Evolutionary conservation across 1,140 invertebrate genomes (phyloP), one percentile per base, ranked within the genome.

Genomic region (Micrasema longulum): DNA sequence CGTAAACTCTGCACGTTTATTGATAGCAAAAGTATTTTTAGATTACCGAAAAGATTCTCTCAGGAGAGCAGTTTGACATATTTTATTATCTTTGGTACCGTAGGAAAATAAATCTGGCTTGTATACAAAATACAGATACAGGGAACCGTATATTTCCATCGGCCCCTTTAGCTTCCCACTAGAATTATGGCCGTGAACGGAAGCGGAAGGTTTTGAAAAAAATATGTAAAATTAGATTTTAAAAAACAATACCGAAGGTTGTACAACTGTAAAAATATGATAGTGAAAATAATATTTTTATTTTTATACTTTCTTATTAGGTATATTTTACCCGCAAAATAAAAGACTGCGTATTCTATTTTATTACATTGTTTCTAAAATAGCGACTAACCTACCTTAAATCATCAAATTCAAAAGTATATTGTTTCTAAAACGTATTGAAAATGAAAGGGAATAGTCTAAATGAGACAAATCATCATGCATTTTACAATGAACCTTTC

Each of bases 31-130:
- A 23, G 52, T 35, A 31, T 31, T 55, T 31, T 55, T 31, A 55
- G 52, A 14, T 14, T 7, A 9, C 26, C 26, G 26, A 23, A 55
- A 55, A 16, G 14, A 55, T n/a, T 36, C 52, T 14, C 52, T 14
- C 52, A 9, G 14, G n/a, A 16, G 52, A 14, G 52, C 52, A 36
- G 26, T 55, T 35, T 2, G 12, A 16, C 26, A 55, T 31, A 55
- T 55, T 55, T 55, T 55, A 55, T 31, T 36, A 55, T 26, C 52
- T 55, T 55, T 5, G 52, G 52, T 31, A 55, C 26, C 43, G 14
- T 14, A 12, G 20, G 12, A 53, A 22, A 31, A 55, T 55, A 55
- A 55, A 55, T 55, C 26, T 55, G 23, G 26, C 1, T 55, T 55
- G 23, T 14, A 9, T 14, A 55, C 12, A 31, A n/a, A n/a, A n/a